phyloP scores from a whole-genome alignment of 2,797 vertebrate species.

The Menidia menidia region DNA sequence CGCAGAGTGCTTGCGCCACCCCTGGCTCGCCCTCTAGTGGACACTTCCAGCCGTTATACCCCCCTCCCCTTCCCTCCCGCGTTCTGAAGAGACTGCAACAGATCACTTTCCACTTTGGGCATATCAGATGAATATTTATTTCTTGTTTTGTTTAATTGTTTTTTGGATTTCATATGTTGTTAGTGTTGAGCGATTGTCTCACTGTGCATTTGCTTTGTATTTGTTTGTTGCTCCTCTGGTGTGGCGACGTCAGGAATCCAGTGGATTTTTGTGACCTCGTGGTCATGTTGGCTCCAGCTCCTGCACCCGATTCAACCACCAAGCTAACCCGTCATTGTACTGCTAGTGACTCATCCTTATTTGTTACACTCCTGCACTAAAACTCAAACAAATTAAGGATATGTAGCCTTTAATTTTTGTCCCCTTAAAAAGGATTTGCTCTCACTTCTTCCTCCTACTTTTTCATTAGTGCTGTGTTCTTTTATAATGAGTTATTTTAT shows the following conservation, averaged over 20 bases:
- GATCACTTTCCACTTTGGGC: constrained; percentile 86
- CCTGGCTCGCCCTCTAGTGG: constrained; percentile 85
- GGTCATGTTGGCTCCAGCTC: constrained; percentile 64
- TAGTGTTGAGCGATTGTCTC: constrained; percentile 64
- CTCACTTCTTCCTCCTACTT: constrained; percentile 35
- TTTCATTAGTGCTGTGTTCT: constrained; percentile 68
- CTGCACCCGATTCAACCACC: constrained; percentile 56
- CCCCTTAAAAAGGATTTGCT: constrained; percentile 51
- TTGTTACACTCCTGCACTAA: constrained; percentile 83
- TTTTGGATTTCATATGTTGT: constrained; percentile 66
- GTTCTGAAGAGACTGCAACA: constrained; percentile 84
- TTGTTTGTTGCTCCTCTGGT: constrained; percentile 60
- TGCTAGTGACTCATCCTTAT: constrained; percentile 77
- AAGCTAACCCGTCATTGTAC: constrained; percentile 63
- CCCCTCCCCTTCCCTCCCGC: constrained; percentile 26
- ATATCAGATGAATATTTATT: constrained; percentile 84
- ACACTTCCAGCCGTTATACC: constrained; percentile 44
- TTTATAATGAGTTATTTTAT: constrained; percentile 47
- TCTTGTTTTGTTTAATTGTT: constrained; percentile 64
- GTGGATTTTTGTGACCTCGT: constrained; percentile 67
- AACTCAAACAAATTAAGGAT: constrained; percentile 77
- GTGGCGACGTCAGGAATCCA: constrained; percentile 61
- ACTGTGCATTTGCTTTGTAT: constrained; percentile 72
- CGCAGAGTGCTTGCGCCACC: constrained; percentile 92
- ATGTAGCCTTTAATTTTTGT: constrained; percentile 76